Percentiles rank a stretch among this genome's conserved stretches.
Evolutionary conservation across 2,888 invertebrate species (phyloP).

Genomic region (Cerceris ruficornis): DNA sequence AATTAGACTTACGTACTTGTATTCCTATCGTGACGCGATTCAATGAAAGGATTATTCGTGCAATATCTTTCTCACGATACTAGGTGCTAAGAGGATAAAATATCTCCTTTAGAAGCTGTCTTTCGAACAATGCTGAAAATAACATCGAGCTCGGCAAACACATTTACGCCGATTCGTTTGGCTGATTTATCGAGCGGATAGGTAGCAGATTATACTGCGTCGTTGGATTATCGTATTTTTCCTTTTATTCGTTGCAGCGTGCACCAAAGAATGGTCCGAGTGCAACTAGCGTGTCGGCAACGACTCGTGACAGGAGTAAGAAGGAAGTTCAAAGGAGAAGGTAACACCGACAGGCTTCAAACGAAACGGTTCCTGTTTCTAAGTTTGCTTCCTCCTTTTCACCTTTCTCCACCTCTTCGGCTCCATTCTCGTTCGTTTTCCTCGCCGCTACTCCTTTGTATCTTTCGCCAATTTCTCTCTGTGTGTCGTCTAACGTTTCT

Average conservation of each 20-base stretch:
- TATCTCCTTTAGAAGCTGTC: background rate
- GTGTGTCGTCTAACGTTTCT: slow-evolving; percentile 17
- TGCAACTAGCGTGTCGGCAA: slow-evolving; percentile 50
- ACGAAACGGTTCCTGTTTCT: slow-evolving; percentile 41
- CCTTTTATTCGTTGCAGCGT: slow-evolving; percentile 33
- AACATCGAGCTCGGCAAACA: background rate
- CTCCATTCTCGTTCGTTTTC: slow-evolving; percentile 40
- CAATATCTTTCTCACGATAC: too few species aligned
- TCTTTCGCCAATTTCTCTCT: slow-evolving; percentile 29
- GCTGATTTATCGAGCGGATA: background rate
- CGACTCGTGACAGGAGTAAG: slow-evolving; percentile 54
- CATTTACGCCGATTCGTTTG: background rate
- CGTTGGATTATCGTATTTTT: slow-evolving; percentile 25
- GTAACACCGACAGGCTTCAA: slow-evolving; percentile 45
- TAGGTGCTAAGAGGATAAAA: background rate
- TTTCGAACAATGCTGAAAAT: background rate
- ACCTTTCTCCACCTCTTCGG: slow-evolving; percentile 8
- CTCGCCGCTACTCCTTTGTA: slow-evolving; percentile 18
- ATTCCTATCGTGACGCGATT: too few species aligned
- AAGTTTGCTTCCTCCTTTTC: slow-evolving; percentile 31
- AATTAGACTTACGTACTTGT: background rate
- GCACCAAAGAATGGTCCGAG: slow-evolving; percentile 24
- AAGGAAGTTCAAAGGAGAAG: slow-evolving; percentile 55
- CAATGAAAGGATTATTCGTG: too few species aligned
- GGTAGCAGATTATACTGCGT: background rate